Evolutionary conservation across 2,888 invertebrate genomes (phyloP).

Genomic region (Podotricha telesiphe): DNA sequence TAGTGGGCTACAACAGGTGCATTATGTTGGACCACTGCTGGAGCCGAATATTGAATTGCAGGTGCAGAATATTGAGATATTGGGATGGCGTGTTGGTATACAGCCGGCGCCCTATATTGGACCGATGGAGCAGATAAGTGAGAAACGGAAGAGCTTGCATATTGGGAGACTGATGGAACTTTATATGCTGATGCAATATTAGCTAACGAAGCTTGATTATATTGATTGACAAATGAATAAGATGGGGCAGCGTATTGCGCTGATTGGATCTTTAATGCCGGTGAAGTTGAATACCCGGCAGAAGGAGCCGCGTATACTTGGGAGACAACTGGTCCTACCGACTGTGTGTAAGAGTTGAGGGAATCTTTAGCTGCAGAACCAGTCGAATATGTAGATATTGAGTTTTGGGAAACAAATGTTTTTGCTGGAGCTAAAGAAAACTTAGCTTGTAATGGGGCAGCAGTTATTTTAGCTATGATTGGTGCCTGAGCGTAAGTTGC

Average conservation of each 20-base stretch:
- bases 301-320: conserved; percentile 73
- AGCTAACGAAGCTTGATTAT: conserved; percentile 44
- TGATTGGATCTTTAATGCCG: conserved; percentile 61
- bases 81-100: conserved; percentile 50
- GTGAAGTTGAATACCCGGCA: conserved; percentile 67
- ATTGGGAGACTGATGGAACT: conserved; percentile 48
- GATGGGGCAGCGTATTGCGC: conserved; percentile 36
- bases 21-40: conserved; percentile 49
- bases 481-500: conserved; percentile 80
- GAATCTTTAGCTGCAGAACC: conserved; percentile 74
- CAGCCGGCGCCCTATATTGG: conserved; percentile 44
- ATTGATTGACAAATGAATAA: conserved; percentile 49
- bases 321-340: conserved; percentile 74
- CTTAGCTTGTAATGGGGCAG: conserved; percentile 73
- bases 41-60: conserved; percentile 48
- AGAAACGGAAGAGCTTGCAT: conserved; percentile 45
- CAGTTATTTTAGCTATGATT: conserved; percentile 77
- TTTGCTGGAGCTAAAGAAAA: conserved; percentile 65
- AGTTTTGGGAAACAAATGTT: conserved; percentile 65
- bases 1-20: conserved; percentile 42
- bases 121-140: conserved; percentile 50
- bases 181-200: conserved; percentile 47
- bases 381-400: conserved; percentile 57
- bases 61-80: conserved; percentile 47
- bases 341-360: conserved; percentile 65